These are phyloP conservation scores for Lycorma delicatula DNA, from an alignment of 1,140 invertebrate genomes.

Conservation along the genomic window DNA sequence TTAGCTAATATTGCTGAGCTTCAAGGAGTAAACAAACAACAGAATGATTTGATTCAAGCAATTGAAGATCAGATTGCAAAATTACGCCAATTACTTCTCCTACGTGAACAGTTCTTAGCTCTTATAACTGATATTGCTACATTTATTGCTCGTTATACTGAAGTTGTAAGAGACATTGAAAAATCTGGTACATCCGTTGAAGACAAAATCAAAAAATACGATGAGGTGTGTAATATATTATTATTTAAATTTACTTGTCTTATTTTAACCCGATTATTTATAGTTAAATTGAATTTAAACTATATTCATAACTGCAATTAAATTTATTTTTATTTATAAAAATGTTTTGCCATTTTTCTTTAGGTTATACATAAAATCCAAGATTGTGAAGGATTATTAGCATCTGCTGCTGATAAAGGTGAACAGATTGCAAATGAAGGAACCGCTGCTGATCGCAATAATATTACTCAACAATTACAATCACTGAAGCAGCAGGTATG, in stretches of 20 bases:
- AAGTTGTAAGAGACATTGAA: conserved; percentile 76
- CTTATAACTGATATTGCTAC: conserved; percentile 78
- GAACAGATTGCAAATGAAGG: conserved; percentile 85
- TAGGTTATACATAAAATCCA: conserved; percentile 68
- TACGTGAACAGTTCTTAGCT: conserved; percentile 79
- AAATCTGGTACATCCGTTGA: conserved; percentile 66
- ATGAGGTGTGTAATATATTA: conserved; percentile 47
- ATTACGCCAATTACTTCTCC: conserved; percentile 61
- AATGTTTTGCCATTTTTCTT: conserved; percentile 2
- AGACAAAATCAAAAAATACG: conserved; percentile 82
- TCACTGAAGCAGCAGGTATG: conserved; percentile 76
- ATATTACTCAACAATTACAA: conserved; percentile 78
- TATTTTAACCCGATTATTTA: neutral
- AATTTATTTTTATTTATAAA: neutral
- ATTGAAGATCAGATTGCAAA: conserved; percentile 77
- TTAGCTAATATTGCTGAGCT: conserved; percentile 66
- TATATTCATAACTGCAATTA: neutral
- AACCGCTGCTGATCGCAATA: conserved; percentile 73
- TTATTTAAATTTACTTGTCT: neutral
- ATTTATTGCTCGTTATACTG: conserved; percentile 78
- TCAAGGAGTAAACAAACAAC: conserved; percentile 64
- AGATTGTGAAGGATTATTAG: conserved; percentile 78
- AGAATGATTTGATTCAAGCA: conserved; percentile 71
- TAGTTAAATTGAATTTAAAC: neutral
- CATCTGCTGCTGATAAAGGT: conserved; percentile 80